Evolutionary conservation across 2,888 invertebrate species (phyloP), one percentile per base, ranked within the genome.

Genomic region (Trimorus sp.): DNA sequence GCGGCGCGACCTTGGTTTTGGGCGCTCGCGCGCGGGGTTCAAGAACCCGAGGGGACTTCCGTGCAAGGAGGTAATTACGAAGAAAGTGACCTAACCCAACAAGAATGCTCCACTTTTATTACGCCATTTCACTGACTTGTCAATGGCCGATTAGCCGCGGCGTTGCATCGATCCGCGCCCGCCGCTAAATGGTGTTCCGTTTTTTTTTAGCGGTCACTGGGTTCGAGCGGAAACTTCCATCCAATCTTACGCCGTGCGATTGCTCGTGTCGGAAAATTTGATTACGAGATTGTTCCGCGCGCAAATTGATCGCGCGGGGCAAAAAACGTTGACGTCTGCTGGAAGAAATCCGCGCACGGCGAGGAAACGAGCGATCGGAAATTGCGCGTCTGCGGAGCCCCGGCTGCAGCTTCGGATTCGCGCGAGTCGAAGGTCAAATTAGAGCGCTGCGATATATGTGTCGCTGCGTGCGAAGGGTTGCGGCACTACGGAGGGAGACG

Each of bases 31-130:
- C 26, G 26, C 40, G 40, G 85, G 86, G 85, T 85, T 85, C 83
- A 84, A 85, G 84, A 80, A 82, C 84, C 84, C 80, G 66, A 73
- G 62, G 84, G 79, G 85, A 89, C 86, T 89, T 89, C 83, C 89
- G 89, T 89, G 88, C 88, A 87, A 86, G 84, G 81, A 87, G 84
- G 88, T 89, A 89, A 89, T 90, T 88, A 89, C 87, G 84, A 82
- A 83, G 66, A 63, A 78, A 88, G 83, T 86, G 89, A 90, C 90
- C 89, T 89, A 84, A 87, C 89, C 75, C 88, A 88, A 89, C 84
- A 68, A 42, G 48, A 78, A 74, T 77, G 58, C 73, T 73, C 77
- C 56, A 73, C 73, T 62, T 79, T 68, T 73, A 62, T 74, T 56
- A 62, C 69, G 69, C 51, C 58, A 42, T 70, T 77, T 68, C 38